Conservation (phyloP, 1,140 invertebrate species). For the Manduca sexta region DNA sequence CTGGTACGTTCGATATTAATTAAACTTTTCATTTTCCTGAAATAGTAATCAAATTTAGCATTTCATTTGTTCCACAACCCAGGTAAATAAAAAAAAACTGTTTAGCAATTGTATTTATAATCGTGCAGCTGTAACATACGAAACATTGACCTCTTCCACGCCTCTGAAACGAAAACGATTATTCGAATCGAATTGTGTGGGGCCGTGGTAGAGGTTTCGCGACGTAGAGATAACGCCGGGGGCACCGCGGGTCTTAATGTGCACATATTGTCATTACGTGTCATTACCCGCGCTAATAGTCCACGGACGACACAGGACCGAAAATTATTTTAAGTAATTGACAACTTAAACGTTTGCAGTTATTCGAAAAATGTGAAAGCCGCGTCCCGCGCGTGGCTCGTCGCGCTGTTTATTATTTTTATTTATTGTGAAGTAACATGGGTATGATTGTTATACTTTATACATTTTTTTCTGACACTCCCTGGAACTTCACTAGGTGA, state of each 20-base stretch:
- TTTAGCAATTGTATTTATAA: too few species aligned
- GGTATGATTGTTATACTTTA: too few species aligned
- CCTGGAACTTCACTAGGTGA: too few species aligned
- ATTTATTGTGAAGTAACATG: too few species aligned
- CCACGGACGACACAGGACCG: conserved; percentile 39
- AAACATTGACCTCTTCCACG: neutral
- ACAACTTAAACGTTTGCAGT: conserved; percentile 32
- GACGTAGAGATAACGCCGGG: conserved; percentile 13
- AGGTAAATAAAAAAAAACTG: too few species aligned
- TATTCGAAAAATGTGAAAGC: conserved; percentile 45
- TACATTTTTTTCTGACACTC: too few species aligned
- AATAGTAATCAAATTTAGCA: too few species aligned
- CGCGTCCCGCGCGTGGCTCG: conserved; percentile 26
- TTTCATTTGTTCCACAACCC: too few species aligned
- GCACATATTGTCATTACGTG: conserved; percentile 56
- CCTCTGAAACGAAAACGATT: too few species aligned
- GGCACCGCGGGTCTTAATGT: conserved; percentile 36
- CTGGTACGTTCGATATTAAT: too few species aligned
- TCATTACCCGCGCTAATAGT: conserved; percentile 59
- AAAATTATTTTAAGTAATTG: conserved; percentile 40
- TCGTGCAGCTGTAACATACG: too few species aligned
- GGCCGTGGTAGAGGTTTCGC: neutral
- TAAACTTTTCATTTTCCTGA: too few species aligned
- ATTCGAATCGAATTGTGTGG: neutral
- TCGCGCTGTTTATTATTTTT: neutral